Conservation (phyloP, 2,113 vertebrate species). For the Amblyornis subalaris region DNA sequence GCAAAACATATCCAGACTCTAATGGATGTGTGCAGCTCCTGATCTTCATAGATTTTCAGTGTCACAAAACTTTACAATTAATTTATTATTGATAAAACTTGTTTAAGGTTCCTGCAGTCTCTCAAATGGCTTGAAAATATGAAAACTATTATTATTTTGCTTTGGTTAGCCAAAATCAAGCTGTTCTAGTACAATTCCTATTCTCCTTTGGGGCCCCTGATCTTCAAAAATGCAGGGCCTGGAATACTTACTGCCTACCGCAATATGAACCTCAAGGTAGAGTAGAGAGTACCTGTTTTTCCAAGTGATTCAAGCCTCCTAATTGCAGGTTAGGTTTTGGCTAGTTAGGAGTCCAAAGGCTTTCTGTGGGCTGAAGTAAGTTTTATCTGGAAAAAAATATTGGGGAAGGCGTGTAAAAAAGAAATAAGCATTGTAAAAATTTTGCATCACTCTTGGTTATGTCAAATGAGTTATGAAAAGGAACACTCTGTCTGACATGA, state of each 20-base stretch:
- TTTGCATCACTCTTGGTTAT: conserved; percentile 14
- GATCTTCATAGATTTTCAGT: not conserved
- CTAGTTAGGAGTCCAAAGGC: conserved; percentile 17
- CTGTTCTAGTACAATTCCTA: not conserved
- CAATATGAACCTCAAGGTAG: conserved; percentile 5
- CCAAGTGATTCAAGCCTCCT: conserved; percentile 13
- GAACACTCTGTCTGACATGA: conserved; percentile 1
- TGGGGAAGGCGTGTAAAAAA: not conserved
- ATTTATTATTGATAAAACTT: conserved; percentile 15
- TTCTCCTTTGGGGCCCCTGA: not conserved
- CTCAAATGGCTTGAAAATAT: not conserved
- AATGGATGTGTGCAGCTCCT: not conserved
- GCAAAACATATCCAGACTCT: not conserved
- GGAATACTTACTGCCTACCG: conserved; percentile 25
- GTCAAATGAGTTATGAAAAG: conserved; percentile 42
- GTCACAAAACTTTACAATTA: not conserved
- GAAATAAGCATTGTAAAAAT: conserved; percentile 12
- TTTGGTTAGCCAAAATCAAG: not conserved
- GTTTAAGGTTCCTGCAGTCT: not conserved
- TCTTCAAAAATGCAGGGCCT: not conserved
- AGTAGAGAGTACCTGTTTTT: conserved; percentile 40
- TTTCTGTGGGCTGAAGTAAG: conserved; percentile 28
- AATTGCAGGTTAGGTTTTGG: conserved; percentile 39
- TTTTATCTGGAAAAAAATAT: conserved; percentile 37
- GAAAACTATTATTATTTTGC: not conserved